Base-by-base conservation (phyloP, 92 coral and sea anemone genomes). In the Epizoanthus illoricatus region DNA sequence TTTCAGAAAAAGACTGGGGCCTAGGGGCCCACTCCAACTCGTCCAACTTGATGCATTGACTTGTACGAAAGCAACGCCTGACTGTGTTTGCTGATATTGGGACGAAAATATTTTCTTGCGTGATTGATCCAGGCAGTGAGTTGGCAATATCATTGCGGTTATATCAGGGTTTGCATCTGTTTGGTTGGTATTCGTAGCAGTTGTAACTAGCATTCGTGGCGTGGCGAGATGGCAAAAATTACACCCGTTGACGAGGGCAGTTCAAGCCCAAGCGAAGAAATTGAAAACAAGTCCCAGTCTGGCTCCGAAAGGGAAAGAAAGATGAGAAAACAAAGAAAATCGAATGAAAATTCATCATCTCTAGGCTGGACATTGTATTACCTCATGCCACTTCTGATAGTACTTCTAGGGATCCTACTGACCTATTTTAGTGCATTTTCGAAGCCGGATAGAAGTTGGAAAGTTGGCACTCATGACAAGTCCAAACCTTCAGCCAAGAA, bases 341-440 rank as follows among this genome's bases (percentile, higher is more conserved):
- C 57, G 2, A 62, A 55, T 12, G 17, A 75, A 74, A 18, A 79
- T 16, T 16, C 66, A 49, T 62, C 86, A 39, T 69, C 83, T 19
- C 39, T 63, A 4, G 69, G 82, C 19, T 78, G 82, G 82, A 78
- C 71, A 11, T 63, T 78, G n/a, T 90, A 88, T 71, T 73, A 88
- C 57, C 47, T 88, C 41, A 65, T 88, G 76, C 92, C 97, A 12
- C 63, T 90, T 15, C 62, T 80, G 24, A 84, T 90, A 47, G 81
- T 90, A 3, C 21, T 88, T 73, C 5, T 90, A 39, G 89, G 90
- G 5, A 80, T 74, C 28, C 66, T 84, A 49, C 79, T 88, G 54
- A 64, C 89, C 55, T 90, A 68, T 40, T 20, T 64, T 17, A 88
- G 80, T 41, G 72, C 80, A 7, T 62, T 61, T 28, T 73, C 68